Evolutionary conservation across 2,888 invertebrate species (phyloP).

Genomic region (Synergus umbraculus): DNA sequence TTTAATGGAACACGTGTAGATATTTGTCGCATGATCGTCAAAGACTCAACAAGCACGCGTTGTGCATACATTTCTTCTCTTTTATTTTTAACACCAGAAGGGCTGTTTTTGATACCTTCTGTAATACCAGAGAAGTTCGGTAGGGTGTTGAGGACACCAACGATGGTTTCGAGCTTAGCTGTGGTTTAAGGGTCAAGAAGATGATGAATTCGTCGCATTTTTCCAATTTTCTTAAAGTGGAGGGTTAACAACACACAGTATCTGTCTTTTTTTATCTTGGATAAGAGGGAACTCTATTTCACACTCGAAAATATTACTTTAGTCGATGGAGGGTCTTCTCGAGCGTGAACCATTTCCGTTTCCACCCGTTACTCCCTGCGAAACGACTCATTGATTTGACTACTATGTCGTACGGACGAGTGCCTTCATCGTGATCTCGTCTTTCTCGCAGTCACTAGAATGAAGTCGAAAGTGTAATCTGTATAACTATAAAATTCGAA

Average conservation of each 20-base stretch:
- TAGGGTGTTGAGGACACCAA: background rate
- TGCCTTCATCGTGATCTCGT: constrained; percentile 9
- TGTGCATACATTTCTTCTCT: background rate
- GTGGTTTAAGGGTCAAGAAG: background rate
- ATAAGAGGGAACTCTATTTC: background rate
- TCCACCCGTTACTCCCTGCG: constrained; percentile 52
- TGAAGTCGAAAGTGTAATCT: constrained; percentile 17
- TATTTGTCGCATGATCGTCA: constrained; percentile 62
- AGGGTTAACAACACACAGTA: background rate
- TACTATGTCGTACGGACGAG: constrained; percentile 44
- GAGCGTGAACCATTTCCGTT: constrained; percentile 48
- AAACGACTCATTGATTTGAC: constrained; percentile 57
- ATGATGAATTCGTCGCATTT: background rate
- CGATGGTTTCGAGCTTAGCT: too few species aligned
- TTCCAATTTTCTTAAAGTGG: background rate
- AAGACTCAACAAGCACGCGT: constrained; percentile 28
- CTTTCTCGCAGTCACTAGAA: constrained; percentile 19
- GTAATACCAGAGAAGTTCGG: background rate
- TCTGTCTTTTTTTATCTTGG: background rate
- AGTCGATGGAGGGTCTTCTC: constrained; percentile 45
- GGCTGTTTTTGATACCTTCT: background rate
- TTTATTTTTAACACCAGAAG: background rate
- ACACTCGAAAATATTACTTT: constrained; percentile 23
- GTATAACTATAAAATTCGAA: background rate
- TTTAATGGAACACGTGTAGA: constrained; percentile 71